phyloP scores from a whole-genome alignment of 2,797 vertebrate genomes.

The Xiphorhynchus erythropygius region DNA sequence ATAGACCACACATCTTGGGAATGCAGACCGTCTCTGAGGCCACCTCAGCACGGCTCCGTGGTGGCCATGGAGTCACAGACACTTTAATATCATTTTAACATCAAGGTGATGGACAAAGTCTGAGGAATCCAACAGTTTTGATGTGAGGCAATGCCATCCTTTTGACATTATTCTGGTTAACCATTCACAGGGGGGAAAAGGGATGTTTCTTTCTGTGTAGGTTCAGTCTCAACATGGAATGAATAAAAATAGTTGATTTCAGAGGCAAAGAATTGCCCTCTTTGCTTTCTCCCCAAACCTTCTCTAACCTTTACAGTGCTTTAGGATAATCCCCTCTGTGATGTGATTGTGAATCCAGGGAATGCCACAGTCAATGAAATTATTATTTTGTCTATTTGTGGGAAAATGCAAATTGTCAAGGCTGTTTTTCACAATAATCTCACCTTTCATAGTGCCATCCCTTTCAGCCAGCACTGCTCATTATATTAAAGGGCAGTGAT shows the following conservation, averaged over 20 bases:
- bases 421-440: not conserved
- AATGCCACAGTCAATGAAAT: not conserved
- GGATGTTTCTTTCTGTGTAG: not conserved
- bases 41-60: not conserved
- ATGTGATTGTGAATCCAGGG: not conserved
- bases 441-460: not conserved
- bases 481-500: not conserved
- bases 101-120: not conserved
- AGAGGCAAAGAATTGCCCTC: not conserved
- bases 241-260: not conserved
- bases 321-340: not conserved
- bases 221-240: not conserved
- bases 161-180: not conserved
- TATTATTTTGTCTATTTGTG: not conserved
- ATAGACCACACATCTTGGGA: constrained; percentile 11
- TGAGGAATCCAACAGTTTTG: not conserved
- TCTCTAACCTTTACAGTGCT: not conserved
- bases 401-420: not conserved
- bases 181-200: not conserved
- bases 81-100: not conserved
- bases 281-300: not conserved
- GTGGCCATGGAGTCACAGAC: not conserved
- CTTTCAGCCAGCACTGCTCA: not conserved
- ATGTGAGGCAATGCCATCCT: not conserved
- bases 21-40: not conserved